Base-by-base conservation (phyloP, 2,113 vertebrate species). In the Carlito syrichta region DNA sequence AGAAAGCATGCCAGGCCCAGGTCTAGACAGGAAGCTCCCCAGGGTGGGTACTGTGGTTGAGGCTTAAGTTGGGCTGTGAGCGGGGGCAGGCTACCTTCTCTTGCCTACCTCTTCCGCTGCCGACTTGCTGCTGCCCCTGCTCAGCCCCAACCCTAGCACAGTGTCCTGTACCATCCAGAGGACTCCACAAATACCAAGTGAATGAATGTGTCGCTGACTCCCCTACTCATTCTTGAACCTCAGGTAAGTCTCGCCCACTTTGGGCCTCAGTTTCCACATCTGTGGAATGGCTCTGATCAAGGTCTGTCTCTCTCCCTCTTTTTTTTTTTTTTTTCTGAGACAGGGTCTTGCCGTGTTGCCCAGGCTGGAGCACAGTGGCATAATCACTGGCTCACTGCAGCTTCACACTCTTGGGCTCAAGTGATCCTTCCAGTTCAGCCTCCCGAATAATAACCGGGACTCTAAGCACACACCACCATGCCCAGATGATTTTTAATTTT, bases 11-110 rank as follows among this genome's bases (percentile, higher is more conserved):
- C 23, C 8, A 0, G 0, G 20, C 30, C 60, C 48, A 4, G n/a
- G 25, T n/a, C 54, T 74, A 52, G 54, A 38, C 0, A 1, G 30
- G 56, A 35, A 32, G 25, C 4, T 19, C 48, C 11, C 3, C 7
- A 40, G 60, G 73, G 27, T 10, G 12, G 83, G 52, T 19, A 11
- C 50, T 23, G n/a, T 0, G 35, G 38, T 4, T 32, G 78, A 58
- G 58, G 40, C 62, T 54, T 11, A 13, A 60, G 50, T 20, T 52
- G 40, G 77, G 45, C 30, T 54, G 83, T n/a, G n/a, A n/a, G n/a
- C n/a, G n/a, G n/a, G n/a, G n/a, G n/a, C n/a, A n/a, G n/a, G n/a
- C n/a, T n/a, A n/a, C n/a, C n/a, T n/a, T n/a, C n/a, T n/a, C n/a
- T n/a, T n/a, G n/a, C n/a, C n/a, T n/a, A n/a, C 3, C 7, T 2